Conservation (phyloP, 92 coral and sea anemone species). For the Desmophyllum pertusum region DNA sequence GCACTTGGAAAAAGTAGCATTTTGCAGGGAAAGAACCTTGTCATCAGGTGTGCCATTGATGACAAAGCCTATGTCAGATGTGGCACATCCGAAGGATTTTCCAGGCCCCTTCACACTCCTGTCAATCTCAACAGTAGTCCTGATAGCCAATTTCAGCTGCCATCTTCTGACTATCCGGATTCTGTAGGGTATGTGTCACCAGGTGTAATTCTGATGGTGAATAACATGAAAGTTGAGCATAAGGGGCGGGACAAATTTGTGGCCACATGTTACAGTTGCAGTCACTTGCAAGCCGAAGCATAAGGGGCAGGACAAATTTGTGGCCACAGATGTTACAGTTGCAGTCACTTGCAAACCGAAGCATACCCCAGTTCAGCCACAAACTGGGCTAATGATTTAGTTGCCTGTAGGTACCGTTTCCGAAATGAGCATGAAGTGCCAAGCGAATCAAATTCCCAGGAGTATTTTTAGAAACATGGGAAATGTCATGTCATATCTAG, state of each 20-base stretch:
- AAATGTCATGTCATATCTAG: no score
- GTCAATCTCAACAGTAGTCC: constrained; percentile 38
- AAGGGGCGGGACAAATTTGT: constrained; percentile 51
- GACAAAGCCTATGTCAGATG: constrained; percentile 62
- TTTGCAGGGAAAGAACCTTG: no score
- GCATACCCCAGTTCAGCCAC: constrained; percentile 60
- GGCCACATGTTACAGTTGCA: constrained; percentile 50
- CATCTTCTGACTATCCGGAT: constrained; percentile 66
- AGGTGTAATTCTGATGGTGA: constrained; percentile 56
- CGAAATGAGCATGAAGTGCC: constrained; percentile 60
- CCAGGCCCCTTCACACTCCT: constrained; percentile 63
- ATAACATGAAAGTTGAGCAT: constrained; percentile 63
- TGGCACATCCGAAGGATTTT: constrained; percentile 71
- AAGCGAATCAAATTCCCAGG: no score
- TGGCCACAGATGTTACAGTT: constrained; percentile 52
- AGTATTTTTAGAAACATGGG: no score
- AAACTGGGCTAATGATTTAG: constrained; percentile 65
- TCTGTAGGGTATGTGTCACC: constrained; percentile 66
- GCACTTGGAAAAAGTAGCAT: no score
- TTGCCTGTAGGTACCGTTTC: constrained; percentile 34
- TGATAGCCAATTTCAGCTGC: constrained; percentile 44
- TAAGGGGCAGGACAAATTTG: constrained; percentile 49
- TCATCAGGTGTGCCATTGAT: constrained; percentile 49
- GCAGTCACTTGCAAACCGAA: constrained; percentile 66
- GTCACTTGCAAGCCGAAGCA: constrained; percentile 66